Base-by-base conservation (phyloP, 2,888 invertebrate species). In the Dryobotodes eremita region DNA sequence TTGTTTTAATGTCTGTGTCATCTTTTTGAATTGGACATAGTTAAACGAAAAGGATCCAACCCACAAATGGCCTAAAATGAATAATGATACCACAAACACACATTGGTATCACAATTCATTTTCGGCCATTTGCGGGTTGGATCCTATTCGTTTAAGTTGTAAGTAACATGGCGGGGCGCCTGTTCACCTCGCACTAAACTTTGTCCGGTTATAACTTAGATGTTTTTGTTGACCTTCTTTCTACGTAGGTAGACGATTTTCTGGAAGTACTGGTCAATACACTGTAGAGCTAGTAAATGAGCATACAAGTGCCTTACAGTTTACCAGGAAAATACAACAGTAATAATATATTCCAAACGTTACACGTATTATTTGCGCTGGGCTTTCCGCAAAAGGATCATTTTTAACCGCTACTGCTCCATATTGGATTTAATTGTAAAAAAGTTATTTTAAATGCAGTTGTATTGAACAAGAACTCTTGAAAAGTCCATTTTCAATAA, bases 311-410 rank as follows among this genome's bases (percentile, higher is more conserved):
- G 53, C 42, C 23, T 8, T 8, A n/a, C 36, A 20, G n/a, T 46
- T 2, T 68, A 77, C 61, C 57, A 86, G 83, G 83, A 86, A 83
- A 83, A 83, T 42, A 13, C 15, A 36, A 36, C 46, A 73, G 61
- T 46, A 83, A 64, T 36, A 71, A n/a, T 36, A 31, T 61, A 46
- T n/a, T 48, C 15, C 23, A 10, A 31, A 70, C n/a, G 13, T 26
- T 11, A 82, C 20, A 4, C 13, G 26, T 46, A 66, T 26, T 68
- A 46, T 82, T 70, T 70, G 46, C 3, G 0, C 7, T 20, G 42
- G 72, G 8, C 36, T 77, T 86, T 76, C 83, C 86, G 42, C n/a
- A 72, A 69, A 75, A 69, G 15, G 36, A 53, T 68, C 31, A 55
- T 53, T 17, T 80, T 42, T 3, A 36, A 53, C 42, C 13, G 17